Evolutionary conservation across 2,113 vertebrate genomes (phyloP), one percentile per base, ranked within the genome.

Genomic region (Cryptomyrus ogoouensis): DNA sequence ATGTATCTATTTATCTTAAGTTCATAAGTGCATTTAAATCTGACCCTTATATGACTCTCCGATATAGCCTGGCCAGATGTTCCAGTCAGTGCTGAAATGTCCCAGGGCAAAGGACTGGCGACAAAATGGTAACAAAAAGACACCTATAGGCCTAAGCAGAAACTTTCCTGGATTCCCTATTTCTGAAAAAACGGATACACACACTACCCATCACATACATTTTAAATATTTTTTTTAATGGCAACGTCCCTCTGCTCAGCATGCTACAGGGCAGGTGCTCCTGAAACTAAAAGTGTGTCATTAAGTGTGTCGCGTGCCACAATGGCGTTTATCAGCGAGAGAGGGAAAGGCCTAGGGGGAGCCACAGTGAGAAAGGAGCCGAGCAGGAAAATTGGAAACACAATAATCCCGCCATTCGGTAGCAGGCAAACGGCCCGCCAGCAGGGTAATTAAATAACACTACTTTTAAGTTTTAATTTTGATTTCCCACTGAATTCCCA

Each of bases 401-500:
- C 96, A 98, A 97, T 97, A 97, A 98, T 98, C 97, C 97, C 96
- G 94, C 93, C 96, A 96, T 95, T 95, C 95, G 96, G 90, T 96
- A 94, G 91, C 87, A n/a, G 95, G 95, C 96, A 97, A 95, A 98
- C 97, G 96, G 96, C 96, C 95, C 96, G 97, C 97, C 97, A 97
- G 97, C 97, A 97, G 97, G 97, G 97, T 98, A 98, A 99, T 99
- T 98, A 98, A 98, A 99, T 99, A 99, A 97, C 96, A 95, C 96
- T 96, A 97, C 94, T 98, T 99, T 97, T 98, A 98, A 98, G 97
- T 98, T 99, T 98, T 98, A 98, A 99, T 98, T 98, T 98, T 96
- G 96, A 97, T 97, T 97, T 96, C 92, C 93, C 94, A 94, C 95
- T 96, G 95, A 96, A 96, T 96, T 96, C 95, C 93, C 95, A 95